Base-by-base conservation (phyloP, 2,797 vertebrate genomes). In the Taeniopygia guttata region DNA sequence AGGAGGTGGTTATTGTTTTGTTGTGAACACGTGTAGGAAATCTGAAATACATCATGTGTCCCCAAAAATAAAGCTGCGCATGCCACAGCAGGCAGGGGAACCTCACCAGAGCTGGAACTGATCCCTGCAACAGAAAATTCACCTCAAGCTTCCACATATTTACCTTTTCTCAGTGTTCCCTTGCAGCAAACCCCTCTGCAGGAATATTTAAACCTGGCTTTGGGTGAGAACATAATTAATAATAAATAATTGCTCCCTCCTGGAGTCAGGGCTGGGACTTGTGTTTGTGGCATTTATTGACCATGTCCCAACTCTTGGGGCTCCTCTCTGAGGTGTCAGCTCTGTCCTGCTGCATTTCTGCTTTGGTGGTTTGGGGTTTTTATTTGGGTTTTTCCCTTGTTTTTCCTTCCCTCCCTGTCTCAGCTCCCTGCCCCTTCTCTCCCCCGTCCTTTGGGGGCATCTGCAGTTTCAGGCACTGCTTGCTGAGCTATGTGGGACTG, bases 141-240 rank as follows among this genome's bases (percentile, higher is more conserved):
- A 19, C 70, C 85, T 90, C 76, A 81, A 23, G 54, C 89, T 89
- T 58, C 45, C 30, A 0, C 30, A 40, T 46, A 2, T 89, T 94
- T 69, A 52, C 75, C 90, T 96, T 93, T 87, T 32, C 91, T 90
- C 87, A 77, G 42, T 18, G 59, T 92, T 89, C 69, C 69, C 94
- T 90, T 87, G 93, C 85, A 80, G 58, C 51, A 80, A 93, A 96
- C 96, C 94, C 67, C 22, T 90, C 22, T 90, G 40, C 27, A n/a
- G 80, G 94, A 81, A 93, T 89, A 86, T 95, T 94, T 78, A 87
- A 96, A 83, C 81, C 59, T 84, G 30, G 84, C 48, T 82, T 58
- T 69, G 72, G 36, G 87, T 95, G 83, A 72, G 88, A 74, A 91
- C 62, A 8, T 51, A n/a, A n/a, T n/a, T n/a, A n/a, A n/a, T n/a